Evolutionary conservation across 1,140 invertebrate genomes (phyloP).

Genomic region (Drosophila albomicans): DNA sequence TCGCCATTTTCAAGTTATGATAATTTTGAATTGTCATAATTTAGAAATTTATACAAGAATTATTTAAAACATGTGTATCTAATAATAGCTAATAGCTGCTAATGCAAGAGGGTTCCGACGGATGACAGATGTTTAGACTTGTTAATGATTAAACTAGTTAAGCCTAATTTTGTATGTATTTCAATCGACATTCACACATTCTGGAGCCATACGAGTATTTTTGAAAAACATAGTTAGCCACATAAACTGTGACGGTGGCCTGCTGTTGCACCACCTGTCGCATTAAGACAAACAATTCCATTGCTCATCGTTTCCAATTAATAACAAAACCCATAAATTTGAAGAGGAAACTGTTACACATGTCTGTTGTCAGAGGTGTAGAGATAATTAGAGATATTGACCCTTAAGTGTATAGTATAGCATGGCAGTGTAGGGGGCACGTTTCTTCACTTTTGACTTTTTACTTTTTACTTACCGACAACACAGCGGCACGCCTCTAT

Average conservation of each 20-base stretch:
- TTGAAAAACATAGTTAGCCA: constrained; percentile 8
- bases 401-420: constrained; percentile 46
- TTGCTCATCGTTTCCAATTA: constrained; percentile 67
- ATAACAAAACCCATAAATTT: constrained; percentile 72
- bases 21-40: too few species aligned
- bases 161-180: not conserved
- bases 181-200: constrained; percentile 9
- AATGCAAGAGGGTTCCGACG: not conserved
- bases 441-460: constrained; percentile 73
- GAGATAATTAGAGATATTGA: constrained; percentile 76
- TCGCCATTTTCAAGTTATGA: too few species aligned
- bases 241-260: constrained; percentile 45
- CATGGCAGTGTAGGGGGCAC: constrained; percentile 44
- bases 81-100: not conserved
- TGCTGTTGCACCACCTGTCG: constrained; percentile 70
- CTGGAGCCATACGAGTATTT: not conserved
- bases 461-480: constrained; percentile 76
- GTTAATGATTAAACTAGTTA: constrained; percentile 11
- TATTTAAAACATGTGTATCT: not conserved
- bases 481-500: constrained; percentile 72
- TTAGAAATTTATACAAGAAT: not conserved
- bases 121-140: not conserved
- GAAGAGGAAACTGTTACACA: constrained; percentile 66
- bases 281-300: constrained; percentile 62
- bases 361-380: constrained; percentile 73